phyloP scores from a whole-genome alignment of 2,113 vertebrate genomes.

The Oryzias curvinotus region DNA sequence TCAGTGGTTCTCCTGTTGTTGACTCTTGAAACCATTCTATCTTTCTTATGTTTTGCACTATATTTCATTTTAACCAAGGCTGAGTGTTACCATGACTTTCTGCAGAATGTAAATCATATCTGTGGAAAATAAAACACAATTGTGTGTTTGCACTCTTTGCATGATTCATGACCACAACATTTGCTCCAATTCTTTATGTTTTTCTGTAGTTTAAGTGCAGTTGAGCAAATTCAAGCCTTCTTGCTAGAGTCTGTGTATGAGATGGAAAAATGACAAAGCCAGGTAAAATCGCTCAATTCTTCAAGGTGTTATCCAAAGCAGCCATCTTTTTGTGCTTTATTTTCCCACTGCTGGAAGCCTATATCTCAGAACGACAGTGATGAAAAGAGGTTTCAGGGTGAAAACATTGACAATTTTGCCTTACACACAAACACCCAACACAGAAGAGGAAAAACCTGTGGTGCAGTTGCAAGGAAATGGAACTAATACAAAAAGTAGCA shows the following conservation, averaged over 20 bases:
- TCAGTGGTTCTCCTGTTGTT: no score
- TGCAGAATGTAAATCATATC: no score
- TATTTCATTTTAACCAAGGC: no score
- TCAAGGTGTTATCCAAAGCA: neutral
- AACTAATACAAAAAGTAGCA: conserved; percentile 34
- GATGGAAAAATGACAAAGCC: neutral
- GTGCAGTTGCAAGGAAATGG: conserved; percentile 23
- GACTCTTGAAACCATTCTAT: no score
- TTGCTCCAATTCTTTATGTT: conserved; percentile 5
- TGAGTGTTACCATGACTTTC: no score
- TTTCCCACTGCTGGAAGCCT: no score
- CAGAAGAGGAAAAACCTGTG: conserved; percentile 2
- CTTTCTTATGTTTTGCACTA: no score
- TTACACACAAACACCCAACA: conserved; percentile 6
- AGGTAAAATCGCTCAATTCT: neutral
- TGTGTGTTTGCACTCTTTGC: no score
- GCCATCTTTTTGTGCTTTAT: neutral
- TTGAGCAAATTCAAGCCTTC: neutral
- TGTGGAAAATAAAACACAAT: no score
- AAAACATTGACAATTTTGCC: neutral
- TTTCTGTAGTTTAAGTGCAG: neutral
- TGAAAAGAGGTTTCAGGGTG: neutral
- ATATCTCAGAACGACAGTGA: no score
- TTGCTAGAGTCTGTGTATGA: neutral
- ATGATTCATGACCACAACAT: conserved; percentile 13